Percentiles rank a stretch among this genome's conserved stretches.
These are phyloP conservation scores for Mastacembelus armatus DNA, from an alignment of 2,797 vertebrate species.

Conservation along the genomic window DNA sequence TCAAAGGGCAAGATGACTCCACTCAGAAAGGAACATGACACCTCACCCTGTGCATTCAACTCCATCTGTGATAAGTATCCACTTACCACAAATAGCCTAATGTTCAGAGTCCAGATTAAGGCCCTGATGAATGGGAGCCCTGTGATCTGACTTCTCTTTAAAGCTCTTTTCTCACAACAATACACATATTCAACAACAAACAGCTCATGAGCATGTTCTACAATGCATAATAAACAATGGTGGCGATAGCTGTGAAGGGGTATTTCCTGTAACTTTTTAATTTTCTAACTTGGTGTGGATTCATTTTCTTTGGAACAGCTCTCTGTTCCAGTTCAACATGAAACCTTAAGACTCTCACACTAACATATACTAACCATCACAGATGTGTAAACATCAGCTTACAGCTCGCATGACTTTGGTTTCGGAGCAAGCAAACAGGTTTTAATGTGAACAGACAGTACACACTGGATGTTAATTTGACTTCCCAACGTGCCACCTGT, in stretches of 20 bases:
- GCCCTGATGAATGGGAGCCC: slow-evolving; percentile 23
- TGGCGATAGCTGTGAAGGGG: too few relatives aligned
- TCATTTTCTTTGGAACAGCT: too few relatives aligned
- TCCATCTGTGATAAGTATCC: slow-evolving; percentile 35
- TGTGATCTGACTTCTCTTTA: slow-evolving; percentile 18
- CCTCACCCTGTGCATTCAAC: slow-evolving; percentile 33
- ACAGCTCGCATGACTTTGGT: neutral
- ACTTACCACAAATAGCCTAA: slow-evolving; percentile 19
- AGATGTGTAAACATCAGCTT: neutral
- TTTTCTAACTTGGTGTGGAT: too few relatives aligned
- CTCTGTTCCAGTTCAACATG: neutral
- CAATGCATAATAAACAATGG: neutral
- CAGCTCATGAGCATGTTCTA: neutral
- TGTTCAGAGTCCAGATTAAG: slow-evolving; percentile 32
- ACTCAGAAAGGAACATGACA: slow-evolving; percentile 44
- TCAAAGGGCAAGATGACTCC: slow-evolving; percentile 40
- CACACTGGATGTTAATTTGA: neutral
- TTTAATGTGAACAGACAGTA: rapidly evolving
- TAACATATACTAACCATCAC: neutral
- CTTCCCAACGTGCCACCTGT: neutral
- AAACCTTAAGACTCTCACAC: neutral
- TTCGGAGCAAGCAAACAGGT: neutral
- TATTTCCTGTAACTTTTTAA: too few relatives aligned
- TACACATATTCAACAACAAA: neutral
- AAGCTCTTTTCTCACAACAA: slow-evolving; percentile 1